Conservation (phyloP, 2,797 vertebrate species). For the Sebastes kiyomatsui region DNA sequence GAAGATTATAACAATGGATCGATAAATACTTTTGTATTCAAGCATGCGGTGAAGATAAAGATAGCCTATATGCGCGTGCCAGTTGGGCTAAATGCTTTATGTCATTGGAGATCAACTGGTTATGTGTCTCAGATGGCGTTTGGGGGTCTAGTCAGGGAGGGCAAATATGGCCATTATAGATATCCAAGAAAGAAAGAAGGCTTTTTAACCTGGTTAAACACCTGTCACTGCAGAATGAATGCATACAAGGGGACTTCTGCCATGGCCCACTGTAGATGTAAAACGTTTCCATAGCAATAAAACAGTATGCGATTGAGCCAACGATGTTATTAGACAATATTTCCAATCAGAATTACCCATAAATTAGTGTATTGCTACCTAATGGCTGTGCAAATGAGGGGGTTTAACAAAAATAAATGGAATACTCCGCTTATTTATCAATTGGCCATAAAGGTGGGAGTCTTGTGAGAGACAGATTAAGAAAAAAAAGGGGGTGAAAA, state of each 20-base stretch:
- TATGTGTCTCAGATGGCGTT: not conserved
- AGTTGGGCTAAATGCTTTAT: slow-evolving; percentile 8
- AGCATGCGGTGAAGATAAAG: slow-evolving; percentile 35
- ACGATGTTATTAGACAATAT: not conserved
- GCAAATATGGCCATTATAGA: not conserved
- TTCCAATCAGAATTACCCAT: not conserved
- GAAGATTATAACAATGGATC: slow-evolving; percentile 21
- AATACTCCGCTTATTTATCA: not conserved
- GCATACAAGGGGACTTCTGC: not conserved
- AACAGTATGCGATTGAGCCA: not conserved
- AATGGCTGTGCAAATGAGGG: not conserved
- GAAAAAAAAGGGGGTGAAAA: not conserved
- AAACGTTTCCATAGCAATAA: not conserved
- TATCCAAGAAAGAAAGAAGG: not conserved
- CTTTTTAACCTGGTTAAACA: not conserved
- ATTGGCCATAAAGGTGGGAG: not conserved
- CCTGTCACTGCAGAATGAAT: not conserved
- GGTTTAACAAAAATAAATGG: not conserved
- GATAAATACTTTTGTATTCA: slow-evolving; percentile 32
- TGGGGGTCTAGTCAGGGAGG: not conserved
- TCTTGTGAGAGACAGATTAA: not conserved
- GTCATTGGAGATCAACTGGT: slow-evolving; percentile 11
- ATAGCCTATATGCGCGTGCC: slow-evolving; percentile 28
- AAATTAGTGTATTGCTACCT: not conserved
- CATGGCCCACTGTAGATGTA: not conserved